Conservation (phyloP, 1,140 invertebrate species). For the Ruditapes philippinarum region DNA sequence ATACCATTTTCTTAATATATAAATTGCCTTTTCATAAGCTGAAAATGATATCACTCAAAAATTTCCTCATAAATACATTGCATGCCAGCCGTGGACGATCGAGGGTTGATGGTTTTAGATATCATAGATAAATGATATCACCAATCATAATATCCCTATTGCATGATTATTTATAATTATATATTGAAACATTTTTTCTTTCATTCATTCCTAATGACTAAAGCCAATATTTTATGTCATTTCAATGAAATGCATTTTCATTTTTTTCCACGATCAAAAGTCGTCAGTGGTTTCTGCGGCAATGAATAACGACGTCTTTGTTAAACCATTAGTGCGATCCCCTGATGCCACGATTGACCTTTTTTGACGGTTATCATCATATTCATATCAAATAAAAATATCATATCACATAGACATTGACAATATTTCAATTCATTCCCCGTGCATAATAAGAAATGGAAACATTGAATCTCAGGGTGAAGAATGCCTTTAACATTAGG, state of each 20-base stretch:
- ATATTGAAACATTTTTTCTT: neutral
- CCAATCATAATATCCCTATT: conserved; percentile 51
- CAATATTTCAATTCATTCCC: conserved; percentile 7
- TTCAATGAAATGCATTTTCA: conserved; percentile 35
- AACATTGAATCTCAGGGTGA: neutral
- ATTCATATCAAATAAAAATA: conserved; percentile 57
- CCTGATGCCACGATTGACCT: conserved; percentile 1
- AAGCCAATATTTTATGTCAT: conserved; percentile 57
- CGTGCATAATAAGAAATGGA: neutral
- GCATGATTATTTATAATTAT: conserved; percentile 51
- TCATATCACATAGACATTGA: conserved; percentile 28
- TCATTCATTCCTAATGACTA: conserved; percentile 31
- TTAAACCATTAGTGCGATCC: neutral
- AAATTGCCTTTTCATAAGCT: too few relatives aligned
- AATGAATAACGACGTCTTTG: neutral
- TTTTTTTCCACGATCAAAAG: conserved; percentile 16
- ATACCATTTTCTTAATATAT: too few relatives aligned
- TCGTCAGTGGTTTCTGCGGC: neutral
- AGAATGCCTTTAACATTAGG: neutral
- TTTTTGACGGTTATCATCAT: conserved; percentile 18
- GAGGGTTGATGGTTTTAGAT: conserved; percentile 17
- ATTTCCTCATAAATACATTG: too few relatives aligned
- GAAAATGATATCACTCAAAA: too few relatives aligned
- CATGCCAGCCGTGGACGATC: too few relatives aligned
- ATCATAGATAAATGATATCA: conserved; percentile 45